phyloP scores from a whole-genome alignment of 2,797 vertebrate genomes.

The Spondyliosoma cantharus region DNA sequence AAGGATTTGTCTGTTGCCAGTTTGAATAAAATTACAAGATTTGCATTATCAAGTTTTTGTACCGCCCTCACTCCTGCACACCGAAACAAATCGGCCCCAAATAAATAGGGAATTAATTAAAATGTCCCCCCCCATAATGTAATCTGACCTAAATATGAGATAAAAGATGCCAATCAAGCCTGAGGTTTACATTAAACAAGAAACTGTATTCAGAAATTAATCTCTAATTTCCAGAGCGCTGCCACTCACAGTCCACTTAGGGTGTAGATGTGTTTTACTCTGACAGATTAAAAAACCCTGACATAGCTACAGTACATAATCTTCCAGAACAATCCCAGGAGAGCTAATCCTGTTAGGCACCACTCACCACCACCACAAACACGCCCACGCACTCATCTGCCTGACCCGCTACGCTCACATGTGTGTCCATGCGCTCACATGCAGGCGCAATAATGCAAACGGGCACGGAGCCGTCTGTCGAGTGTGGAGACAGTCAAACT shows the following conservation, averaged over 20 bases:
- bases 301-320: slow-evolving; percentile 56
- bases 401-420: neutral
- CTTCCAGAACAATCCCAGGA: slow-evolving; percentile 60
- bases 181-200: neutral
- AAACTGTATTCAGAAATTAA: slow-evolving; percentile 16
- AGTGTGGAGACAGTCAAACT: slow-evolving; percentile 10
- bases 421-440: neutral
- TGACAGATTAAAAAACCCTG: slow-evolving; percentile 60
- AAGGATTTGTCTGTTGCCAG: too few relatives aligned
- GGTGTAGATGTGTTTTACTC: slow-evolving; percentile 49
- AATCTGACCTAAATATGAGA: neutral
- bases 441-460: slow-evolving; percentile 6
- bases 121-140: neutral
- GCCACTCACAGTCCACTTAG: slow-evolving; percentile 18
- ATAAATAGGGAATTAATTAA: too few relatives aligned
- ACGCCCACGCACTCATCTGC: slow-evolving; percentile 8
- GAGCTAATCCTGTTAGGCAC: slow-evolving; percentile 66
- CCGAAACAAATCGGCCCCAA: too few relatives aligned
- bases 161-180: neutral
- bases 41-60: too few relatives aligned
- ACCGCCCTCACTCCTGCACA: too few relatives aligned
- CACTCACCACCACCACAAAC: slow-evolving; percentile 29
- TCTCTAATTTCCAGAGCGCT: slow-evolving; percentile 27
- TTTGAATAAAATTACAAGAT: too few relatives aligned
- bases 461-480: neutral